Evolutionary conservation across 2,888 invertebrate genomes (phyloP).

Genomic region (Dynastes hyllus): DNA sequence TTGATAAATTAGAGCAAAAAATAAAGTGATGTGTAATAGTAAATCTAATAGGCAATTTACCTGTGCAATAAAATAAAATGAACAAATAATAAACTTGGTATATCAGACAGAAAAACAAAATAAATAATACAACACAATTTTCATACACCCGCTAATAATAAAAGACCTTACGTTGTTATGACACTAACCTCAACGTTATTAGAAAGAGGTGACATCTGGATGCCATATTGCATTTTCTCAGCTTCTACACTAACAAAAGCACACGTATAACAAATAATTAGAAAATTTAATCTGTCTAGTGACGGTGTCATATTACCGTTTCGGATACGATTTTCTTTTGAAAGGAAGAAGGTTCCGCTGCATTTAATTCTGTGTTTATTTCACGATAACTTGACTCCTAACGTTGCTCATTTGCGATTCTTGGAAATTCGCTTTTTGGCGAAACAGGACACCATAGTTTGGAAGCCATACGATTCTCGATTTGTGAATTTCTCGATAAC

Average conservation of each 20-base stretch:
- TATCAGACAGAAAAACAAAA: too few relatives aligned
- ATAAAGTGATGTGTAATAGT: too few relatives aligned
- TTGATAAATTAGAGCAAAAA: too few relatives aligned
- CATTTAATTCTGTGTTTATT: conserved; percentile 24
- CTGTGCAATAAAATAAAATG: too few relatives aligned
- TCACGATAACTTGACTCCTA: conserved; percentile 17
- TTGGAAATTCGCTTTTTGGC: conserved; percentile 18
- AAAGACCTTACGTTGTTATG: too few relatives aligned
- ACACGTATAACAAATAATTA: conserved; percentile 30
- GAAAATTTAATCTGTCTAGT: conserved; percentile 38
- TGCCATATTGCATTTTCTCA: conserved; percentile 44
- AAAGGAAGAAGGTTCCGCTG: conserved; percentile 12
- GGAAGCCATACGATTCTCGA: conserved; percentile 19
- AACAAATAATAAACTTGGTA: too few relatives aligned
- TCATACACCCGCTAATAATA: too few relatives aligned
- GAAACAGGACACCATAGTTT: conserved; percentile 31
- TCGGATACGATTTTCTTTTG: conserved; percentile 32
- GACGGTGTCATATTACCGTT: conserved; percentile 20
- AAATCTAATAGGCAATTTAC: too few relatives aligned
- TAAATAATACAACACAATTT: too few relatives aligned
- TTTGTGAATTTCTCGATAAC: neutral
- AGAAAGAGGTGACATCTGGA: conserved; percentile 37
- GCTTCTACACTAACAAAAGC: conserved; percentile 17
- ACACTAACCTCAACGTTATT: conserved; percentile 3
- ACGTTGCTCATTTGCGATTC: conserved; percentile 27